These are phyloP conservation scores for Vanessa cardui DNA, from an alignment of 2,888 invertebrate genomes.

Conservation along the genomic window DNA sequence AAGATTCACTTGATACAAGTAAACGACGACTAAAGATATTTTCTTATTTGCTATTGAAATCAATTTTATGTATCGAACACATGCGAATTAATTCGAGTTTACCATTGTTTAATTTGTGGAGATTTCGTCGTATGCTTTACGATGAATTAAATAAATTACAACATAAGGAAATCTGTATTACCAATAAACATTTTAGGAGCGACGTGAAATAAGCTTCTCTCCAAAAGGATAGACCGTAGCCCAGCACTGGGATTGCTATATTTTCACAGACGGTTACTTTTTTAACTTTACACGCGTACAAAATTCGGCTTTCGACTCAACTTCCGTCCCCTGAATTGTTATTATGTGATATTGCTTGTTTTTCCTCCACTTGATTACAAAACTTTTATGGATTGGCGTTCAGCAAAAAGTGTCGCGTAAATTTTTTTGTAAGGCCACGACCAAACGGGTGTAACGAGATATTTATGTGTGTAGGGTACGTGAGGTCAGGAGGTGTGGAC, in stretches of 20 bases:
- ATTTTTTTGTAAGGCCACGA: conserved; percentile 57
- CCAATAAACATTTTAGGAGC: too few relatives aligned
- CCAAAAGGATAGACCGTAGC: too few relatives aligned
- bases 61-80: too few relatives aligned
- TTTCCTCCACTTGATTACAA: conserved; percentile 64
- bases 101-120: too few relatives aligned
- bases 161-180: too few relatives aligned
- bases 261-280: background rate
- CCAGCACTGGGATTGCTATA: too few relatives aligned
- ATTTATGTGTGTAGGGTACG: conserved; percentile 67
- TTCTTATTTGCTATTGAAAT: conserved; percentile 22
- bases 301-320: conserved; percentile 18
- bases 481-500: conserved; percentile 60
- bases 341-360: conserved; percentile 55
- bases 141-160: too few relatives aligned
- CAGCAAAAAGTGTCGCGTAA: conserved; percentile 60
- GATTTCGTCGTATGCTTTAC: too few relatives aligned
- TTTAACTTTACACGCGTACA: background rate
- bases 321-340: conserved; percentile 37
- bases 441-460: conserved; percentile 64
- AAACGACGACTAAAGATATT: too few relatives aligned
- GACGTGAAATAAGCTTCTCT: too few relatives aligned
- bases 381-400: conserved; percentile 60
- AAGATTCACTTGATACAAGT: background rate
- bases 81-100: too few relatives aligned